These are phyloP conservation scores for Oscarella lobularis DNA, from an alignment of 37 sponge, comb jelly and placozoan species.

Conservation along the genomic window DNA sequence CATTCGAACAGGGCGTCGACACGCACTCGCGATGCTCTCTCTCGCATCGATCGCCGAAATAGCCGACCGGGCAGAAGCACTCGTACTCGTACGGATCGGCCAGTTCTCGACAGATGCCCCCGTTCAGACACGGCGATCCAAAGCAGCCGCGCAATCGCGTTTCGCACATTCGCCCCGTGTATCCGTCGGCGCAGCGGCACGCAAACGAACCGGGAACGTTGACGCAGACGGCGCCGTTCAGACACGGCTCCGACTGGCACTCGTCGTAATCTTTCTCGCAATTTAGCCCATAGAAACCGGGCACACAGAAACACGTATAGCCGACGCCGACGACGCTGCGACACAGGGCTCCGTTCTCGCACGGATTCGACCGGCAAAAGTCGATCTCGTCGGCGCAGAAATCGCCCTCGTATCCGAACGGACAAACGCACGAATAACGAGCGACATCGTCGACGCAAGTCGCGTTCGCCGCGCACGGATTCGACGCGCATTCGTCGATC, in stretches of 20 bases:
- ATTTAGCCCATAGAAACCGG: not conserved
- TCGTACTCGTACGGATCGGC: not conserved
- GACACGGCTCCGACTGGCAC: not conserved
- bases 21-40: not conserved
- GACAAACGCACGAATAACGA: not conserved
- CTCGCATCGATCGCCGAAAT: not conserved
- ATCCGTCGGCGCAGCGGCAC: not conserved
- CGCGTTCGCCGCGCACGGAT: not conserved
- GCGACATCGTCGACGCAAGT: not conserved
- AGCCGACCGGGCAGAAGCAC: not conserved
- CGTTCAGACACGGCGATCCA: not conserved
- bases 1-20: not conserved
- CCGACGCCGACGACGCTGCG: not conserved
- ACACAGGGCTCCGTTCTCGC: not conserved
- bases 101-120: not conserved
- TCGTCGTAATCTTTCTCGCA: not conserved
- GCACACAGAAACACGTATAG: not conserved
- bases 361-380: not conserved
- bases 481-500: not conserved
- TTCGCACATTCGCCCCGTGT: not conserved
- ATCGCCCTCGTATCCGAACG: not conserved
- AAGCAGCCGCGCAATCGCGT: not conserved
- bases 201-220: not conserved
- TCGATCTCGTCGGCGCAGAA: not conserved
- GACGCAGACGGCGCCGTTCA: not conserved